Evolutionary conservation across 37 sponge, comb jelly and placozoan genomes (phyloP).

Genomic region (Beroe ovata): DNA sequence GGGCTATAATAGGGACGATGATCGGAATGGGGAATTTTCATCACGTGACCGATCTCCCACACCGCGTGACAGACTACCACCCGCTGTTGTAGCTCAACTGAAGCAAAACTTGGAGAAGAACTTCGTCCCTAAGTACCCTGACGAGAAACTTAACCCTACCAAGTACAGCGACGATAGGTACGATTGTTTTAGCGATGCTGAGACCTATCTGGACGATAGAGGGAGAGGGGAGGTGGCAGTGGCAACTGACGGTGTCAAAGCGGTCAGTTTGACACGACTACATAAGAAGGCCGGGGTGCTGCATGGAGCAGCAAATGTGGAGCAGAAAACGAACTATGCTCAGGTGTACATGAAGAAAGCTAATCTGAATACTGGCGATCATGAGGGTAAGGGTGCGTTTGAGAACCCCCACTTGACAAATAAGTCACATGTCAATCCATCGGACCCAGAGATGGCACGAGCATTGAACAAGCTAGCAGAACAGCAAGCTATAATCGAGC

Average conservation of each 20-base stretch:
- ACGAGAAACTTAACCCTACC: neutral
- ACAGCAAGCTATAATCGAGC: conserved; percentile 60
- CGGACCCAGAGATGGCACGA: neutral
- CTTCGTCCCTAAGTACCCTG: conserved; percentile 39
- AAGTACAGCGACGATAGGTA: conserved; percentile 4
- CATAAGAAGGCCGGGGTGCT: neutral
- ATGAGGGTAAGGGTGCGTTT: neutral
- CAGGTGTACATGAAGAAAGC: conserved; percentile 48
- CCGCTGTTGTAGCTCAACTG: conserved; percentile 58
- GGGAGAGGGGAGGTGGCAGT: neutral
- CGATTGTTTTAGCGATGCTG: conserved; percentile 16
- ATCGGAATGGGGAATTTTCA: too few species aligned
- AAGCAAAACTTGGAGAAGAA: conserved; percentile 52
- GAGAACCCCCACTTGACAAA: neutral
- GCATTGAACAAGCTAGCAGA: conserved; percentile 57
- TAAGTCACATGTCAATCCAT: neutral
- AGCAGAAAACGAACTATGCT: conserved; percentile 40
- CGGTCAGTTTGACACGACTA: neutral
- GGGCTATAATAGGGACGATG: too few species aligned
- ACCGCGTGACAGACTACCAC: neutral
- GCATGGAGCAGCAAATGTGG: neutral
- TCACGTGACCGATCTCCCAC: neutral
- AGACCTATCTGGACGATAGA: conserved; percentile 28
- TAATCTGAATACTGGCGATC: neutral
- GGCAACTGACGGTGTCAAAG: neutral